Evolutionary conservation across 2,113 vertebrate species (phyloP).

Genomic region (Syngnathoides biaculeatus): DNA sequence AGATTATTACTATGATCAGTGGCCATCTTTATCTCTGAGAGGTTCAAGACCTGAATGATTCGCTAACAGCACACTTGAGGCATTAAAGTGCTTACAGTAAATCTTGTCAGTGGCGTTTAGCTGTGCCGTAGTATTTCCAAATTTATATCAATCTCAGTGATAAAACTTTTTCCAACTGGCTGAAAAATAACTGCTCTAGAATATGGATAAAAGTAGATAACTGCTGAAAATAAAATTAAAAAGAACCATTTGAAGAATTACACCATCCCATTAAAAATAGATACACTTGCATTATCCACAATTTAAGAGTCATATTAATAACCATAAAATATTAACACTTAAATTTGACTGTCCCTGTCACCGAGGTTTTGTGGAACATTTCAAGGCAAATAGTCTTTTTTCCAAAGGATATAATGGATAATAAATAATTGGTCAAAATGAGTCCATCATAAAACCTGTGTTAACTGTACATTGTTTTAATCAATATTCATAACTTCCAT

Average conservation of each 20-base stretch:
- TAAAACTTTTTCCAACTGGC: not conserved
- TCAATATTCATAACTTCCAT: no score
- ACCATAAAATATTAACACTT: no score
- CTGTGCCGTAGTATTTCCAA: not conserved
- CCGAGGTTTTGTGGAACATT: no score
- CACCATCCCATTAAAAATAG: not conserved
- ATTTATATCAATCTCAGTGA: not conserved
- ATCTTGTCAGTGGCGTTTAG: conserved; percentile 7
- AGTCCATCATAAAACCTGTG: no score
- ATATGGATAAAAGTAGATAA: not conserved
- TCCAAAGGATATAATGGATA: no score
- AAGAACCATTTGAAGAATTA: not conserved
- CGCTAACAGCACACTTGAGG: conserved; percentile 39
- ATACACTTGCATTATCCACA: no score
- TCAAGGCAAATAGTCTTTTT: no score
- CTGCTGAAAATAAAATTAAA: not conserved
- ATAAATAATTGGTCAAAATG: not conserved
- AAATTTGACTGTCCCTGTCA: no score
- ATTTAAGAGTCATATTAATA: no score
- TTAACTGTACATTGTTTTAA: no score
- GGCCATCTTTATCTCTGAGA: conserved; percentile 84
- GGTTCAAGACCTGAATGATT: conserved; percentile 40
- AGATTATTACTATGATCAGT: conserved; percentile 91
- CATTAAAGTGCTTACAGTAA: conserved; percentile 33
- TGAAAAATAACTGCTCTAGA: not conserved